Evolutionary conservation across 2,888 invertebrate species (phyloP).

Genomic region (Chironomus tentans): DNA sequence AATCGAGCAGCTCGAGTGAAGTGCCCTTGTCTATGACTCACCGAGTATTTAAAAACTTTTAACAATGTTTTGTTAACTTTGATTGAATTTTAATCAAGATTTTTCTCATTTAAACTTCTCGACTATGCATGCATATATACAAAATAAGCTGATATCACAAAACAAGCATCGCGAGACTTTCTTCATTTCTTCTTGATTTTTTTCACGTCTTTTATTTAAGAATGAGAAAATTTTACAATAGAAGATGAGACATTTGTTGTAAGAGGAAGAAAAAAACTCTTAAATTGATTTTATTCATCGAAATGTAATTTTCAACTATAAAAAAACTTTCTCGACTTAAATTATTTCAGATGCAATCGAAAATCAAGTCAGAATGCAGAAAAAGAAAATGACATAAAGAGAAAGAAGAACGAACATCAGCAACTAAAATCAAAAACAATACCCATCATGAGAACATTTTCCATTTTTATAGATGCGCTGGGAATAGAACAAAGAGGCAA

Average conservation of each 20-base stretch:
- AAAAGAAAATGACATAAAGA: neutral
- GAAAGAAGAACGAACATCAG: no score
- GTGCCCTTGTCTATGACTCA: no score
- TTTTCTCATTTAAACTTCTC: neutral
- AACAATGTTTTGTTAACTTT: no score
- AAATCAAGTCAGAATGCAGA: neutral
- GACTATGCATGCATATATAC: neutral
- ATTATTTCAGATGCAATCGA: neutral
- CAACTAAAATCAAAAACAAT: neutral
- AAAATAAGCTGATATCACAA: neutral
- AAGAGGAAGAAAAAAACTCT: neutral
- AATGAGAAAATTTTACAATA: no score
- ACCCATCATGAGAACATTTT: neutral
- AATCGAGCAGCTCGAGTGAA: no score
- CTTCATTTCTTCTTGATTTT: no score
- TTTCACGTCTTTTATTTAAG: no score
- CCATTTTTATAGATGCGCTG: neutral
- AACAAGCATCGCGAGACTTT: neutral
- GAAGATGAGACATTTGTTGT: neutral
- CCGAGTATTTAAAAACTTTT: no score
- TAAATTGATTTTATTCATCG: constrained; percentile 3
- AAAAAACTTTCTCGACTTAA: neutral
- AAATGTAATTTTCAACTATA: neutral
- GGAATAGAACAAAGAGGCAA: neutral
- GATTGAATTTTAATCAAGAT: neutral